Percentiles rank a stretch among this genome's conserved stretches.
phyloP scores from a whole-genome alignment of 2,797 vertebrate genomes.

The Hyperoplus immaculatus region DNA sequence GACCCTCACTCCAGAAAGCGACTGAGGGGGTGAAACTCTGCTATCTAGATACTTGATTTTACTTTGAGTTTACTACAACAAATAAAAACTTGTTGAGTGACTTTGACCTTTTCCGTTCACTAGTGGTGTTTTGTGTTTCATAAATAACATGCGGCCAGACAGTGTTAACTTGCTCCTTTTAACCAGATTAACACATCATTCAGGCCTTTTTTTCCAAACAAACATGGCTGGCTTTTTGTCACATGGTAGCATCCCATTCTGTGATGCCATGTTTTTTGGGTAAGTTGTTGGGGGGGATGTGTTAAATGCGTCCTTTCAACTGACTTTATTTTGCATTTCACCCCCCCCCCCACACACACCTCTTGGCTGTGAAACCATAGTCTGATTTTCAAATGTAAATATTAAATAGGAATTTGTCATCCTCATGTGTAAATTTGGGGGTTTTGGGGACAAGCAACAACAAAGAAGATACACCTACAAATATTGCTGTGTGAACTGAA shows the following conservation, averaged over 20 bases:
- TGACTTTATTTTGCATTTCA: conserved; percentile 44
- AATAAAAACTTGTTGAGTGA: conserved; percentile 73
- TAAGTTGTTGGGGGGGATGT: conserved; percentile 28
- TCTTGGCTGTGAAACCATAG: conserved; percentile 42
- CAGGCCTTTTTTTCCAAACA: conserved; percentile 39
- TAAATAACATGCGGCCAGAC: conserved; percentile 25
- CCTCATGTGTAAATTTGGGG: conserved; percentile 43
- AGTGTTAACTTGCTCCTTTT: conserved; percentile 34
- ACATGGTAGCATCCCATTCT: conserved; percentile 52
- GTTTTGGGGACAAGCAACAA: conserved; percentile 35
- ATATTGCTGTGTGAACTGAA: conserved; percentile 57
- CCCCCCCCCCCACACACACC: conserved; percentile 3
- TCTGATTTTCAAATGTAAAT: conserved; percentile 70
- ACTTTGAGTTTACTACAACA: conserved; percentile 75
- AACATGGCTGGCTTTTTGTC: conserved; percentile 47
- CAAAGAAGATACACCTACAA: conserved; percentile 32
- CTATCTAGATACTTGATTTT: conserved; percentile 76
- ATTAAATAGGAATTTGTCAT: conserved; percentile 55
- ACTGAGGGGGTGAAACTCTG: conserved; percentile 50
- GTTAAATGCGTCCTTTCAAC: conserved; percentile 42
- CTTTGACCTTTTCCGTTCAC: conserved; percentile 63
- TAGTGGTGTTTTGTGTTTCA: conserved; percentile 59
- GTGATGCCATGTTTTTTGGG: conserved; percentile 57
- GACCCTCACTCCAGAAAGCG: conserved; percentile 60
- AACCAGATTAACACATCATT: conserved; percentile 42